phyloP scores from a whole-genome alignment of 2,797 vertebrate genomes.

The Morelia viridis region DNA sequence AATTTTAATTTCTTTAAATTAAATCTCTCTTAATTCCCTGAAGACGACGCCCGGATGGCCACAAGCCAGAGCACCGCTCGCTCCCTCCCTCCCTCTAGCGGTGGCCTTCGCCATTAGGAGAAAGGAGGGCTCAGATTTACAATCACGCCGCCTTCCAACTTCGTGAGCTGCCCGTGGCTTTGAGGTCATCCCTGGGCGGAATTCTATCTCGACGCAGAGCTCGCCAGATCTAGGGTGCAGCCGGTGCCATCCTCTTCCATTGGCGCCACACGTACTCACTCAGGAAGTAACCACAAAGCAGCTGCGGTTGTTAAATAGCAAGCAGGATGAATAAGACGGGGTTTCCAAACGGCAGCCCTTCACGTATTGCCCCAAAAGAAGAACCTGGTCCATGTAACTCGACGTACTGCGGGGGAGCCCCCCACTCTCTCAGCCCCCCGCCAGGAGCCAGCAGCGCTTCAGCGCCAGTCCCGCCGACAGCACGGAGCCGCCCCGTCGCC shows the following conservation, averaged over 20 bases:
- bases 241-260: neutral
- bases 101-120: neutral
- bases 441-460: neutral
- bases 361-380: neutral
- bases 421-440: neutral
- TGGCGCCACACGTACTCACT: neutral
- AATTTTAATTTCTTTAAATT: too few species aligned
- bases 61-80: neutral
- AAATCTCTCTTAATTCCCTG: neutral
- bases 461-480: neutral
- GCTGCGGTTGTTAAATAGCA: neutral
- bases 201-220: neutral
- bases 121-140: neutral
- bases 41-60: neutral
- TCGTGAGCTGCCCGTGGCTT: too few species aligned
- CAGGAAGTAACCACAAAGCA: too few species aligned
- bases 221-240: too few species aligned
- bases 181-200: neutral
- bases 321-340: neutral
- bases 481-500: neutral
- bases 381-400: neutral
- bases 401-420: neutral
- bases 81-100: neutral
- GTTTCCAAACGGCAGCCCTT: neutral
- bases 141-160: neutral